Base-by-base conservation (phyloP, 2,797 vertebrate genomes). In the Gymnocypris eckloni region DNA sequence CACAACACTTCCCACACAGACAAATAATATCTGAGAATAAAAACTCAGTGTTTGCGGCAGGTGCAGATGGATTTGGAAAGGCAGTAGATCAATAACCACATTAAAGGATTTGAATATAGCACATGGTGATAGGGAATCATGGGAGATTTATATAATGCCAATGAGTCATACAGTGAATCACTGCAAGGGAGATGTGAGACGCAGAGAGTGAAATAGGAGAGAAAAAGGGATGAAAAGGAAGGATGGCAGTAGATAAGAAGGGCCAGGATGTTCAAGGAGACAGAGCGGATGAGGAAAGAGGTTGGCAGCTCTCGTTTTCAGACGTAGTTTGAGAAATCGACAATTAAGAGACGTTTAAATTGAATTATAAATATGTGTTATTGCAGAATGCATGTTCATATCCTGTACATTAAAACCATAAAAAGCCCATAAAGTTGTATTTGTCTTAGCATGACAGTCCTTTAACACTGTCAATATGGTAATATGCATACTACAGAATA, bases 81-180 rank as follows among this genome's bases (percentile, higher is more conserved):
- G 67, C 87, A 87, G 61, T 75, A 71, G 76, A 88, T 89, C 89
- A 85, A 84, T 88, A 87, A 50, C 76, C 52, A 52, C 87, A 86
- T 81, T 89, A 82, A 88, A 87, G 87, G 71, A 77, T 87, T 83
- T 81, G 71, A 88, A 86, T 86, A 87, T 85, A 84, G 86, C 79
- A 56, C 70, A 48, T 48, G 78, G 82, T 82, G 87, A 88, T 82
- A 81, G 79, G 18, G 28, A 83, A 88, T 84, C 78, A 78, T 79
- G 84, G 73, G 67, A 87, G 84, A 73, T 89, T 89, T 87, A 88
- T 90, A 84, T 89, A 91, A 91, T 87, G 82, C 78, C 59, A 83
- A 54, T 90, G 90, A 92, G 90, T 92, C 87, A 91, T 81, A 89
- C 69, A 70, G 73, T 82, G 83, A 91, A 88, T 88, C 89, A 88